Conservation (phyloP, 2,113 vertebrate species). For the Myiozetetes cayanensis region DNA sequence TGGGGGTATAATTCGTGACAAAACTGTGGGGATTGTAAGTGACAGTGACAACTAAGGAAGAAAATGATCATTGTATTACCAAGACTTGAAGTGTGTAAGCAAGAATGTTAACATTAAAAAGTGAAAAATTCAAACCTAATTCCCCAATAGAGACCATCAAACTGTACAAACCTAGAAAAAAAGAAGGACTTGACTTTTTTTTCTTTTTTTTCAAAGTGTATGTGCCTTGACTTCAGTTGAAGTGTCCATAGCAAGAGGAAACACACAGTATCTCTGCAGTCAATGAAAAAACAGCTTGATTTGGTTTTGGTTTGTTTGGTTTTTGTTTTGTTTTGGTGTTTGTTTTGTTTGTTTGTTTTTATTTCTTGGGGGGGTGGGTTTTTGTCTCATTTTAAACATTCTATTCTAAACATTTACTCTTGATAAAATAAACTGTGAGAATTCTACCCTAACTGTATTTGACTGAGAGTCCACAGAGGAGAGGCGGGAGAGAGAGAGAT, state of each 20-base stretch:
- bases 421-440: neutral
- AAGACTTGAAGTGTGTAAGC: neutral
- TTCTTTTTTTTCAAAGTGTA: neutral
- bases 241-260: neutral
- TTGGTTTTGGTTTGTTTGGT: neutral
- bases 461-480: neutral
- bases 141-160: neutral
- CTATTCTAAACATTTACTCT: neutral
- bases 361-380: too few species aligned
- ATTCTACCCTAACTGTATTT: neutral
- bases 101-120: neutral
- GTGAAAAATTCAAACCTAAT: neutral
- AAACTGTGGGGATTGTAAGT: neutral
- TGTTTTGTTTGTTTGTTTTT: neutral
- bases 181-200: neutral
- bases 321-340: neutral
- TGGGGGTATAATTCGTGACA: neutral
- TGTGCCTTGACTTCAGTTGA: neutral
- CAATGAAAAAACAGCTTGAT: neutral
- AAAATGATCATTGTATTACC: neutral
- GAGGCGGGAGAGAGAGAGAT: neutral
- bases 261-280: neutral
- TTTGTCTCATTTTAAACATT: neutral
- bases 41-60: neutral
- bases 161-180: neutral